These are phyloP conservation scores for Hypsopygia costalis DNA, from an alignment of 2,888 invertebrate genomes.

Conservation along the genomic window DNA sequence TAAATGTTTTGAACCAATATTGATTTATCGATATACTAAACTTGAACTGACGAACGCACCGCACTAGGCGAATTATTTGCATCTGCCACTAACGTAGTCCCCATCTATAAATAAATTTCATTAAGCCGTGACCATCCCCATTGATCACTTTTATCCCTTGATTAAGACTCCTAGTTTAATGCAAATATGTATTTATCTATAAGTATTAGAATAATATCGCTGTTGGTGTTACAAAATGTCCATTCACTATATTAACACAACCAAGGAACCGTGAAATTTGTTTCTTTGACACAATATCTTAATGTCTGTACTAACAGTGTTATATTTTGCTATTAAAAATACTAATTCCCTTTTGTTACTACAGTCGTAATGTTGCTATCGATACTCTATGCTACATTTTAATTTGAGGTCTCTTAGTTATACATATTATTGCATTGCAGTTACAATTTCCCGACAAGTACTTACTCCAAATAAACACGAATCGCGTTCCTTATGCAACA, in stretches of 20 bases:
- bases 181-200: too few species aligned
- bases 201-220: neutral
- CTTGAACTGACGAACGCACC: too few species aligned
- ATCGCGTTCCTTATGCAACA: neutral
- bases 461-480: neutral
- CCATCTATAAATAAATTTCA: too few species aligned
- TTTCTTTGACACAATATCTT: constrained; percentile 13
- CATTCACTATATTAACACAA: constrained; percentile 9
- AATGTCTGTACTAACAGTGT: constrained; percentile 1
- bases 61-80: too few species aligned
- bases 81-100: too few species aligned
- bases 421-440: constrained; percentile 10
- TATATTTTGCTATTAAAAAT: constrained; percentile 5
- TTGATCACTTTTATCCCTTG: too few species aligned
- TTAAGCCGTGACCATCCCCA: too few species aligned
- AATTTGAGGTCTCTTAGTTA: constrained; percentile 1
- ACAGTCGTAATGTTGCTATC: neutral
- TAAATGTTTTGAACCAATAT: too few species aligned
- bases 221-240: constrained; percentile 3
- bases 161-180: too few species aligned
- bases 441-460: neutral
- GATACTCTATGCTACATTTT: neutral
- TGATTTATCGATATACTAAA: too few species aligned
- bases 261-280: constrained; percentile 14
- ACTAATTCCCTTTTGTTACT: neutral